Evolutionary conservation across 1,140 invertebrate genomes (phyloP).

Genomic region (Drosophila simulans): DNA sequence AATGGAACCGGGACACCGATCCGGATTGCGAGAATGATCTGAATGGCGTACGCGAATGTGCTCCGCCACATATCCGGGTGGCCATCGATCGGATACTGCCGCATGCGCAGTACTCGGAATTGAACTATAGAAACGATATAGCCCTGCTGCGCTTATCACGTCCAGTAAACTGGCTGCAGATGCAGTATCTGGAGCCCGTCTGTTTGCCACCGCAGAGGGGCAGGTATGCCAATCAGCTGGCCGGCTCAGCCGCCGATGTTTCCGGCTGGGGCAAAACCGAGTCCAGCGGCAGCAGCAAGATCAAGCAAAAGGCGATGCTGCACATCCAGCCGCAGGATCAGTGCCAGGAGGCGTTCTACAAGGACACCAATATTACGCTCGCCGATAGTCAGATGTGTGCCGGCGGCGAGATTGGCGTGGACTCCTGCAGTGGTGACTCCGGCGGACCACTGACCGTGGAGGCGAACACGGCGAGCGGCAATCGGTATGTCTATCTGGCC

Average conservation of each 20-base stretch:
- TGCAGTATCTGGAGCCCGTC: slow-evolving; percentile 87
- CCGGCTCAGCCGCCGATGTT: slow-evolving; percentile 87
- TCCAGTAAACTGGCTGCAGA: slow-evolving; percentile 84
- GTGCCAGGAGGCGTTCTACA: slow-evolving; percentile 38
- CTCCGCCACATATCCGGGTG: slow-evolving; percentile 86
- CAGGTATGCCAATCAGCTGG: slow-evolving; percentile 78
- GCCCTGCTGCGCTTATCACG: slow-evolving; percentile 89
- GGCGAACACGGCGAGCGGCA: slow-evolving; percentile 24
- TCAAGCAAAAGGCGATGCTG: slow-evolving; percentile 63
- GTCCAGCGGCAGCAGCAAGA: slow-evolving; percentile 51
- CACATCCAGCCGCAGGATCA: slow-evolving; percentile 33
- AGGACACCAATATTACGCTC: background rate
- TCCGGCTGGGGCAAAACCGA: slow-evolving; percentile 94
- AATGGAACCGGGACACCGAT: slow-evolving; percentile 69
- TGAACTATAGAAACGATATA: slow-evolving; percentile 87
- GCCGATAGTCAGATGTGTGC: slow-evolving; percentile 62
- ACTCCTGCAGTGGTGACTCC: slow-evolving; percentile 71
- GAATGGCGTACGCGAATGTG: slow-evolving; percentile 78
- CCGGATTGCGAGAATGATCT: slow-evolving; percentile 61
- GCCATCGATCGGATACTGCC: slow-evolving; percentile 84
- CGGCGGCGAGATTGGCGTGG: slow-evolving; percentile 48
- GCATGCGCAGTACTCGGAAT: slow-evolving; percentile 31
- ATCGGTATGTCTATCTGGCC: slow-evolving; percentile 53
- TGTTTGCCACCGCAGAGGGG: slow-evolving; percentile 88
- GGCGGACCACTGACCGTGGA: slow-evolving; percentile 69